Evolutionary conservation across 2,888 invertebrate species (phyloP).

Genomic region (Drosophila kambysellisi): DNA sequence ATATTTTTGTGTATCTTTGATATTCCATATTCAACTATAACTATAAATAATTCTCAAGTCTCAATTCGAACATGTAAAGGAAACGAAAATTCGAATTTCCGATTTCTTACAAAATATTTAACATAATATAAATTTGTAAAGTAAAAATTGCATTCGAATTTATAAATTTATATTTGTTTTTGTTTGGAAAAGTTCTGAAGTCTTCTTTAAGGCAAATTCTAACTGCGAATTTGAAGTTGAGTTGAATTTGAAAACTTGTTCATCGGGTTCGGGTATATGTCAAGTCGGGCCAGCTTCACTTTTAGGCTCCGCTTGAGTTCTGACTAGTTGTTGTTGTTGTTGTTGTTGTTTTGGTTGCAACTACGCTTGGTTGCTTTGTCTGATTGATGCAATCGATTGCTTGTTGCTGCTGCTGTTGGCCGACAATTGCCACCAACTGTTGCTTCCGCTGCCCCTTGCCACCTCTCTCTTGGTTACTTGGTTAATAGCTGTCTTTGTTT

Average conservation of each 20-base stretch:
- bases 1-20: not conserved
- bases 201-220: not conserved
- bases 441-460: not conserved
- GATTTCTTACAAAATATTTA: not conserved
- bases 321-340: constrained; percentile 12
- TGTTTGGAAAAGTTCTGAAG: not conserved
- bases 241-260: not conserved
- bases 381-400: constrained; percentile 52
- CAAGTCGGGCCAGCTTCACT: constrained; percentile 20
- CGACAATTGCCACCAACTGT: constrained; percentile 2
- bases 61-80: too few relatives aligned
- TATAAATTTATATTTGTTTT: not conserved
- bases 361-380: constrained; percentile 54
- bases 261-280: constrained; percentile 17
- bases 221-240: not conserved
- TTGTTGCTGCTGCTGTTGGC: not conserved
- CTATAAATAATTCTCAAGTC: not conserved
- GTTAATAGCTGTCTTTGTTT: constrained; percentile 38
- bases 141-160: not conserved
- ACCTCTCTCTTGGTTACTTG: too few relatives aligned
- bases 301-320: constrained; percentile 18
- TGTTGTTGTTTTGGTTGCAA: constrained; percentile 32
- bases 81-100: not conserved
- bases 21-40: not conserved
- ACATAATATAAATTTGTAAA: not conserved